Evolutionary conservation across 2,888 invertebrate genomes (phyloP).

Genomic region (Brachyptera putata): DNA sequence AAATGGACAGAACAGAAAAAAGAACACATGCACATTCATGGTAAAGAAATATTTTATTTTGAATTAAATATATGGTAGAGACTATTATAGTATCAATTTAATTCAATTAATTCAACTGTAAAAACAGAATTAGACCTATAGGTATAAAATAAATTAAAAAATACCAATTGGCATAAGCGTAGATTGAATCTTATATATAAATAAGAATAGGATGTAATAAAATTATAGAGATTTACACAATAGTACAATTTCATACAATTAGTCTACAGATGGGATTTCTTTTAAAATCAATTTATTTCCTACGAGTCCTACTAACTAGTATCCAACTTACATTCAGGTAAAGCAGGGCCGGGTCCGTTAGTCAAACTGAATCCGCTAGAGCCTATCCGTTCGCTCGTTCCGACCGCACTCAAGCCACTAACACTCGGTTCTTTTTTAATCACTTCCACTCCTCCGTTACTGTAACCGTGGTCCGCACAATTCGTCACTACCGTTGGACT

Average conservation of each 20-base stretch:
- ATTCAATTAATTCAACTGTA: background rate
- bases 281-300: too few relatives aligned
- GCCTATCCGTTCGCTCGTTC: too few relatives aligned
- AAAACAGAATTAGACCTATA: too few relatives aligned
- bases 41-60: background rate
- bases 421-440: slow-evolving; percentile 27
- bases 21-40: background rate
- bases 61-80: background rate
- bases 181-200: too few relatives aligned
- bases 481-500: slow-evolving; percentile 21
- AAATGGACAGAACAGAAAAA: background rate
- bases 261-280: too few relatives aligned
- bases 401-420: slow-evolving; percentile 16
- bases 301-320: too few relatives aligned
- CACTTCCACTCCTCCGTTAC: slow-evolving; percentile 27
- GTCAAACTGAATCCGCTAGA: slow-evolving; percentile 15
- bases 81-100: background rate
- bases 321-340: slow-evolving; percentile 29
- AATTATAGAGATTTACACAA: too few relatives aligned
- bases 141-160: too few relatives aligned
- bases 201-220: too few relatives aligned
- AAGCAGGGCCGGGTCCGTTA: slow-evolving; percentile 26
- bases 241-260: too few relatives aligned
- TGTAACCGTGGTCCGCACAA: slow-evolving; percentile 21
- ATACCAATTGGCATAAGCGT: too few relatives aligned